phyloP scores from a whole-genome alignment of 2,797 vertebrate genomes.

The Ambastaia sidthimunki region DNA sequence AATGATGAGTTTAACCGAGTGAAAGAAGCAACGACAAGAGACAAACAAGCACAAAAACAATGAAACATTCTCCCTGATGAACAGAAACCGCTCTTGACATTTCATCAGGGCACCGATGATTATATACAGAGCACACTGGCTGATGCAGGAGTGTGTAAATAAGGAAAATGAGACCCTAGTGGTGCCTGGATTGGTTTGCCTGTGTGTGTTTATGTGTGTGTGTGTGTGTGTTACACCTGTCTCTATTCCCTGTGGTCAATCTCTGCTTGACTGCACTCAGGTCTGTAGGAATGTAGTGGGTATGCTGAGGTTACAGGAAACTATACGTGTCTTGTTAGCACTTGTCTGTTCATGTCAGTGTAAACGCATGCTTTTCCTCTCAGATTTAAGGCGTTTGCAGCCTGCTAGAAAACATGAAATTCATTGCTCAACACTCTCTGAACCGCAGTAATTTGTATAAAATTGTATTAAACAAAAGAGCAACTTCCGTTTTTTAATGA shows the following conservation, averaged over 20 bases:
- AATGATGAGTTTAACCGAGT: slow-evolving; percentile 7
- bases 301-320: slow-evolving; percentile 19
- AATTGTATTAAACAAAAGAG: background rate
- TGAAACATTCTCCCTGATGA: slow-evolving; percentile 21
- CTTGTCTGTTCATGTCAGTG: slow-evolving; percentile 22
- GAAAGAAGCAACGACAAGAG: background rate
- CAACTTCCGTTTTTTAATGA: background rate
- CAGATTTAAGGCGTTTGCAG: background rate
- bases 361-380: background rate
- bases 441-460: background rate
- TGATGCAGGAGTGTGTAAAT: slow-evolving; percentile 32
- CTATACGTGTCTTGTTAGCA: slow-evolving; percentile 25
- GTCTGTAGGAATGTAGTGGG: slow-evolving; percentile 21
- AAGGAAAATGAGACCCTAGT: slow-evolving; percentile 49
- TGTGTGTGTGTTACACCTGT: slow-evolving; percentile 22
- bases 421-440: background rate
- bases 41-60: slow-evolving; percentile 23
- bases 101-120: slow-evolving; percentile 33
- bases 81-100: slow-evolving; percentile 45
- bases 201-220: background rate
- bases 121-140: slow-evolving; percentile 20
- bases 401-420: background rate
- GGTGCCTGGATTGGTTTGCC: slow-evolving; percentile 16
- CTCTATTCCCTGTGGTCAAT: slow-evolving; percentile 18
- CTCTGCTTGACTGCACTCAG: slow-evolving; percentile 27